Base-by-base conservation (phyloP, 2,888 invertebrate species). In the Pasiphila rectangulata region DNA sequence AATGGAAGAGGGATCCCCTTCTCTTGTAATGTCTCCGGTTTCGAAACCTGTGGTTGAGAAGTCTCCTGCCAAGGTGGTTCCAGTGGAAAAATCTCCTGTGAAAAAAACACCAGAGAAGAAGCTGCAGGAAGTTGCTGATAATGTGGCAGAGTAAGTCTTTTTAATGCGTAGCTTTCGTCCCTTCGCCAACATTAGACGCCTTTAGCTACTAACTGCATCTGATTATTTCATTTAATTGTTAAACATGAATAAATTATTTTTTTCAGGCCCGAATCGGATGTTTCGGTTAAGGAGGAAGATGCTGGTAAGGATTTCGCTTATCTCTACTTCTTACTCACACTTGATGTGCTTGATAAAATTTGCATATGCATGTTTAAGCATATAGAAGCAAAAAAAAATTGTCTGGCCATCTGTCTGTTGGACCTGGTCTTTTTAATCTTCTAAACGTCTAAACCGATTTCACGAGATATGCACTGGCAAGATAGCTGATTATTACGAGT, bases 291-390 rank as follows among this genome's bases (percentile, higher is more conserved):
- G 71, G 58, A 59, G 15, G 49, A 52, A 17, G 41, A 43, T 4
- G 61, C 63, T 6, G 72, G 72, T 56, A 63, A 66, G 51, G 21
- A 34, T 37, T 7, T 42, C 4, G 17, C 12, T 12, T 19, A 15
- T 21, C n/a, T n/a, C n/a, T n/a, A n/a, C n/a, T n/a, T n/a, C n/a
- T n/a, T n/a, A n/a, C n/a, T n/a, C n/a, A n/a, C n/a, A n/a, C n/a
- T n/a, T n/a, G n/a, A n/a, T n/a, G n/a, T n/a, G n/a, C n/a, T n/a
- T n/a, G n/a, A n/a, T n/a, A n/a, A n/a, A n/a, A n/a, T n/a, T n/a
- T n/a, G n/a, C n/a, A n/a, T n/a, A n/a, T n/a, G n/a, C n/a, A n/a
- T n/a, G n/a, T n/a, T n/a, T n/a, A n/a, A n/a, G n/a, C n/a, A n/a
- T n/a, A n/a, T n/a, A n/a, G n/a, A n/a, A n/a, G n/a, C n/a, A n/a